These are phyloP conservation scores for Leptinotarsa texana DNA, from an alignment of 1,140 invertebrate genomes.

Conservation along the genomic window DNA sequence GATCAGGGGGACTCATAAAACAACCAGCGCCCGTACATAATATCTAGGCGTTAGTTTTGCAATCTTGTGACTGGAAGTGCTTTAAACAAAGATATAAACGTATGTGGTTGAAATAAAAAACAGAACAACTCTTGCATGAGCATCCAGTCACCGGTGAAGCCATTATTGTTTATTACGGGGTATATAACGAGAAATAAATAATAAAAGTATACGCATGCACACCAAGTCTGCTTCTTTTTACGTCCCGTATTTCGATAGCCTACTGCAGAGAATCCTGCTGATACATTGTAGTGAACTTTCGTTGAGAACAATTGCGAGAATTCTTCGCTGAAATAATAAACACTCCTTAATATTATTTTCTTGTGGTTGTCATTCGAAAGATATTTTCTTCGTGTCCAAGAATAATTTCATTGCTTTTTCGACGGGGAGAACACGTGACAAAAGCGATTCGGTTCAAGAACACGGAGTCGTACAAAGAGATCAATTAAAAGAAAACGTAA, in stretches of 20 bases:
- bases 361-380: no score
- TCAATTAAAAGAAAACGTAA: neutral
- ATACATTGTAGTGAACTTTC: constrained; percentile 11
- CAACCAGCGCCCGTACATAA: neutral
- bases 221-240: neutral
- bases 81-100: constrained; percentile 20
- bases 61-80: constrained; percentile 7
- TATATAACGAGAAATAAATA: constrained; percentile 21
- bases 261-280: neutral
- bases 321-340: no score
- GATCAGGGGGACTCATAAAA: no score
- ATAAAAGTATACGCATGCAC: constrained; percentile 23
- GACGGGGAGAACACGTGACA: neutral
- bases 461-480: neutral
- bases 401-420: no score
- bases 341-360: no score
- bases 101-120: constrained; percentile 11
- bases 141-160: constrained; percentile 13
- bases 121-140: constrained; percentile 6
- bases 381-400: no score
- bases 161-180: constrained; percentile 20
- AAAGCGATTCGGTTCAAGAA: neutral
- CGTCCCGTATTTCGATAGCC: neutral
- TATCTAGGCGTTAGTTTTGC: constrained; percentile 12
- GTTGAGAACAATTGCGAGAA: neutral